Base-by-base conservation (phyloP, 2,113 vertebrate genomes). In the Thryonomys swinderianus region DNA sequence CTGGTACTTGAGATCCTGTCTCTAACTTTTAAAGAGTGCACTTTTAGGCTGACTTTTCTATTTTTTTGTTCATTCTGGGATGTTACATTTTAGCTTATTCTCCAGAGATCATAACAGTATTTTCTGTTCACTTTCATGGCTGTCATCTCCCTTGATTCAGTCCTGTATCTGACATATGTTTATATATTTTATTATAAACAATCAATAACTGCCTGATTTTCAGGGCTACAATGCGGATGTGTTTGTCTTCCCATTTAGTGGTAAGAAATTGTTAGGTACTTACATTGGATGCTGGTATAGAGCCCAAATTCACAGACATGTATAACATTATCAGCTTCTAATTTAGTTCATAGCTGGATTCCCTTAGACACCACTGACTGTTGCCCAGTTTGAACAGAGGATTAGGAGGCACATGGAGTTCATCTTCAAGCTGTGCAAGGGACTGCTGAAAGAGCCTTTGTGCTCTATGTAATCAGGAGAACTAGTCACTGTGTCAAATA, bases 381-480 rank as follows among this genome's bases (percentile, higher is more conserved):
- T 93, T 94, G 74, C 71, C 93, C 94, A 62, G 92, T 93, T 96
- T 97, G 96, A 96, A 92, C 82, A 82, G 96, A 90, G 88, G 85
- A 93, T 94, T 88, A 90, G 95, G 79, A 96, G 78, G 78, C 88
- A 94, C 57, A 91, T 37, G 48, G 78, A 93, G 81, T 93, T 95
- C 85, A 85, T 95, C 95, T 90, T 96, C 76, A 94, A 90, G 85
- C 78, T 85, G 67, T 85, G 32, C 32, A 94, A 93, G 89, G 59
- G 78, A 57, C 90, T 97, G 93, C 96, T 97, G 95, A 98, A 98
- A 97, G 94, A 96, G 94, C 82, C 76, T 78, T 89, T 55, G 97
- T 98, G 85, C 92, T 98, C 93, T 64, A 88, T 96, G 97, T 97
- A 92, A 95, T 97, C 96, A 97, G 96, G 90, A 96, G 95, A 96